Evolutionary conservation across 2,797 vertebrate genomes (phyloP).

Genomic region (Ficedula albicollis): DNA sequence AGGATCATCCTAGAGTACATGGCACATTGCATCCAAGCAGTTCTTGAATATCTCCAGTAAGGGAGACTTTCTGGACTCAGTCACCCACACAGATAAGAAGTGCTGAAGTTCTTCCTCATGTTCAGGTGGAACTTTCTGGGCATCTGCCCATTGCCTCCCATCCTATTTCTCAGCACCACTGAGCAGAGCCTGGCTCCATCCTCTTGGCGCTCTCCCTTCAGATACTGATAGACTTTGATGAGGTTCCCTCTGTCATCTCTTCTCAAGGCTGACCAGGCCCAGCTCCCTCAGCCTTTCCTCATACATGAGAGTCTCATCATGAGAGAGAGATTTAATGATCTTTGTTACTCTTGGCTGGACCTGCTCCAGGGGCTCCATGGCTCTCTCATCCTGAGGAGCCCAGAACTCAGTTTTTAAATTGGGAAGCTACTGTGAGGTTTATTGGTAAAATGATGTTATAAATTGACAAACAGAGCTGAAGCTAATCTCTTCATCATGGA

Average conservation of each 20-base stretch:
- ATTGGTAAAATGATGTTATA: not conserved
- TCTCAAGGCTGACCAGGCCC: not conserved
- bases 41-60: not conserved
- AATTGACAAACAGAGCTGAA: not conserved
- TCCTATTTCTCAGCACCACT: not conserved
- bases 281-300: not conserved
- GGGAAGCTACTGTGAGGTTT: not conserved
- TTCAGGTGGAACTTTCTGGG: not conserved
- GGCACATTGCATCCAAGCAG: not conserved
- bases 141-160: not conserved
- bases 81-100: not conserved
- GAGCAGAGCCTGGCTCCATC: not conserved
- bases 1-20: not conserved
- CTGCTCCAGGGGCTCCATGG: accelerated
- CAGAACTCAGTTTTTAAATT: not conserved
- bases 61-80: not conserved
- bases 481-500: not conserved
- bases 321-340: no score
- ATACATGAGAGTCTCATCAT: not conserved
- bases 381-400: not conserved
- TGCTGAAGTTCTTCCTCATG: not conserved
- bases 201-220: not conserved
- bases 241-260: not conserved
- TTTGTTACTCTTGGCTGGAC: not conserved
- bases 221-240: not conserved